Conservation (phyloP, 64 coral and sea anemone genomes). For the Platygyra sinensis region DNA sequence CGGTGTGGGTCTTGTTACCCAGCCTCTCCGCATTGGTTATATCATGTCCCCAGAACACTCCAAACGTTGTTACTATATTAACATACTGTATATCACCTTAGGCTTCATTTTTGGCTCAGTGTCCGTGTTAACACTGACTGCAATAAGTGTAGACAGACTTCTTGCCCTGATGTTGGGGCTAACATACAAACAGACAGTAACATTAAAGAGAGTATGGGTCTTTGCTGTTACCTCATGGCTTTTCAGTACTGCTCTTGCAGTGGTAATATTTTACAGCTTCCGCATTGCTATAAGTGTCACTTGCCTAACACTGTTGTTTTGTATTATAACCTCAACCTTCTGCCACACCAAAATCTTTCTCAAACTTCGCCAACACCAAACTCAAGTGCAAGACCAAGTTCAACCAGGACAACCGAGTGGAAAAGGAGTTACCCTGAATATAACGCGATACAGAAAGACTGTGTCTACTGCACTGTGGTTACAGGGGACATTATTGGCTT, state of each 20-base stretch:
- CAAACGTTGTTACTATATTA: not conserved
- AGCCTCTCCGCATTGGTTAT: not conserved
- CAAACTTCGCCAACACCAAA: not conserved
- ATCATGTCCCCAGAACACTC: not conserved
- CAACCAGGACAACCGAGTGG: too few relatives aligned
- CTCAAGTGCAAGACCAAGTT: not conserved
- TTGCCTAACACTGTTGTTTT: not conserved
- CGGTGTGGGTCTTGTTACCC: not conserved
- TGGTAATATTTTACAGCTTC: not conserved
- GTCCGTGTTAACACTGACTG: not conserved
- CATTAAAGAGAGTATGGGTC: not conserved
- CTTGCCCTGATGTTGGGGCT: not conserved
- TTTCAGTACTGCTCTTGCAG: too few relatives aligned
- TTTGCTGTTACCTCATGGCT: not conserved
- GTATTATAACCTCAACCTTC: not conserved
- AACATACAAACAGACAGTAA: conserved; percentile 3
- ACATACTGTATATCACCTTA: too few relatives aligned
- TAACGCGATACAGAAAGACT: too few relatives aligned
- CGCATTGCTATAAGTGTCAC: not conserved
- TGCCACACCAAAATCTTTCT: not conserved
- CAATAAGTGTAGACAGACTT: not conserved
- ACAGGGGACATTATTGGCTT: too few relatives aligned
- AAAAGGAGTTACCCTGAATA: too few relatives aligned
- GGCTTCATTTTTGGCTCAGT: not conserved
- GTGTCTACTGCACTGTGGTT: too few relatives aligned